phyloP scores from a whole-genome alignment of 2,113 vertebrate genomes.

The Clarias macrocephalus region DNA sequence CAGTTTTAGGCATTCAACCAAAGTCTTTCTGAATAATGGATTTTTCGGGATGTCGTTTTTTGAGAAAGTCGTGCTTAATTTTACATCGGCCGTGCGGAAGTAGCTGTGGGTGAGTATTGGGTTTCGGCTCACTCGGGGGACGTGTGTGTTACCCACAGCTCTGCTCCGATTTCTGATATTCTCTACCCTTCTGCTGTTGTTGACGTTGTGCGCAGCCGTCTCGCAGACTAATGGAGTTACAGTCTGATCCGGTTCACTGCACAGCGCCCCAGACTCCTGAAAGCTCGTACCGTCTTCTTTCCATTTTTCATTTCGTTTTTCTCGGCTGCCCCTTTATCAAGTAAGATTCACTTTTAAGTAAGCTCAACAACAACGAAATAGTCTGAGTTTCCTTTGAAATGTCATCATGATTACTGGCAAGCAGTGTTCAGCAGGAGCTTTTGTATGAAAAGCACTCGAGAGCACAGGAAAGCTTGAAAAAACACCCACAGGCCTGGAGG shows the following conservation, averaged over 20 bases:
- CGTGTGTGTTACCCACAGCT: not conserved
- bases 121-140: not conserved
- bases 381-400: not conserved
- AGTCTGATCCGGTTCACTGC: not conserved
- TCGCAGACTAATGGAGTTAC: not conserved
- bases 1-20: not conserved
- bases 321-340: conserved; percentile 9
- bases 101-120: not conserved
- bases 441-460: conserved; percentile 29
- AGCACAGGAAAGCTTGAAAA: conserved; percentile 46
- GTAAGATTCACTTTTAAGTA: not conserved
- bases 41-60: not conserved
- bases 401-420: conserved; percentile 19
- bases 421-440: conserved; percentile 38
- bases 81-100: not conserved
- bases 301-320: conserved; percentile 9
- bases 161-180: conserved; percentile 24
- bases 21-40: not conserved
- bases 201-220: not conserved
- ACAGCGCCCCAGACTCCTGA: not conserved
- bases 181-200: conserved; percentile 12
- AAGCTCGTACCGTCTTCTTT: conserved; percentile 11
- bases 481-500: conserved; percentile 53
- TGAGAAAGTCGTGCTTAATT: not conserved
- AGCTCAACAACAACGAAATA: conserved; percentile 10